Conservation (phyloP, 2,113 vertebrate genomes). For the Tyto alba region DNA sequence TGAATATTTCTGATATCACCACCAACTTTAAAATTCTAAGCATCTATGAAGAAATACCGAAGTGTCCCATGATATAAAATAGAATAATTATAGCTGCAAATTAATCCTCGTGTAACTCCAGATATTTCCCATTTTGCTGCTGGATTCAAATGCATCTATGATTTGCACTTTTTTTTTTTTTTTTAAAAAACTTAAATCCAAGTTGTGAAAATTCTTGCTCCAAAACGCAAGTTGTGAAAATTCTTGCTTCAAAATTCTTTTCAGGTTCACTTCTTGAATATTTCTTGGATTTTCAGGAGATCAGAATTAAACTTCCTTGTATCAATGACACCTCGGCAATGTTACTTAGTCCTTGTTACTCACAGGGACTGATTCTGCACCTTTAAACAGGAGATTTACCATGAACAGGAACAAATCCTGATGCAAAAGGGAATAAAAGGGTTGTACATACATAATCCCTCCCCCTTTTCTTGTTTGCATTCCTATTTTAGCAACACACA, state of each 20-base stretch:
- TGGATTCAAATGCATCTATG: not conserved
- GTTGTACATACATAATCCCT: not conserved
- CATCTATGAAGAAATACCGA: not conserved
- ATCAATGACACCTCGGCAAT: not conserved
- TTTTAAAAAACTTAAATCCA: not conserved
- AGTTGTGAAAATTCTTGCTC: no score
- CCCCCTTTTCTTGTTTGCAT: not conserved
- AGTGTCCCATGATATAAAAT: not conserved
- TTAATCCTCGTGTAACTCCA: not conserved
- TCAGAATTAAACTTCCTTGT: not conserved
- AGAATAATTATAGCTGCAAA: not conserved
- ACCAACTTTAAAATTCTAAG: not conserved
- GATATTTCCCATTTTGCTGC: not conserved
- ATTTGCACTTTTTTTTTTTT: not conserved
- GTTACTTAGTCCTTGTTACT: not conserved
- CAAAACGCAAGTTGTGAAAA: not conserved
- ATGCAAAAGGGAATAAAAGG: not conserved
- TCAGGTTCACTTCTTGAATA: not conserved
- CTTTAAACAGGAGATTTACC: not conserved
- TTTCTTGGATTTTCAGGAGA: not conserved
- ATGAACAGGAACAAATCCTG: not conserved
- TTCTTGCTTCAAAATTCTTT: not conserved
- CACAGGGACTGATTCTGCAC: not conserved
- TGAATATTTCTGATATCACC: not conserved
- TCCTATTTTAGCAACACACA: not conserved